Conservation (phyloP, 2,113 vertebrate genomes). For the Strigops habroptila region DNA sequence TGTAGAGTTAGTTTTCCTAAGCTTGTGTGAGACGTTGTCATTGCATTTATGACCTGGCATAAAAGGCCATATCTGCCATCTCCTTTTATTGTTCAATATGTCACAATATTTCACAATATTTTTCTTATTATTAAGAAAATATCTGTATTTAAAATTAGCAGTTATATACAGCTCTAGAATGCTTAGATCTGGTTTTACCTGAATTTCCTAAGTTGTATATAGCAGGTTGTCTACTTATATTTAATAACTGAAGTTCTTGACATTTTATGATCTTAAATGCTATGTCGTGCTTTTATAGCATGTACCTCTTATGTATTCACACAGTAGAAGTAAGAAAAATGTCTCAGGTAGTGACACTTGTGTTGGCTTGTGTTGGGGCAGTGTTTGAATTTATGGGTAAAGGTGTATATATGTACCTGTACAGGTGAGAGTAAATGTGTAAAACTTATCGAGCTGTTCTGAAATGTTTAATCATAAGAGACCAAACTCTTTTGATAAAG, state of each 20-base stretch:
- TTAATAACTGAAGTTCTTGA: background rate
- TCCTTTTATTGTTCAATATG: background rate
- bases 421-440: background rate
- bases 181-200: background rate
- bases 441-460: background rate
- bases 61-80: background rate
- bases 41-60: background rate
- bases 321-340: background rate
- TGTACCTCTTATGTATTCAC: rapidly evolving
- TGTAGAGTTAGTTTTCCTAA: background rate
- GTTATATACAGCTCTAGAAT: background rate
- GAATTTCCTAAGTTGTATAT: background rate
- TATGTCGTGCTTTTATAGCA: background rate
- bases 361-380: background rate
- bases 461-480: background rate
- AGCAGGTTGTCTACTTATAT: background rate
- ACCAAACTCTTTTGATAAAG: background rate
- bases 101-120: background rate
- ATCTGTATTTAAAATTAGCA: background rate
- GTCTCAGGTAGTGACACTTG: background rate
- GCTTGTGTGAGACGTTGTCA: background rate
- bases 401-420: background rate
- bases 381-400: background rate
- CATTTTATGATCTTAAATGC: background rate
- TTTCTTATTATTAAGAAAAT: background rate